These are phyloP conservation scores for Troides helena DNA, from an alignment of 2,888 invertebrate species.

Conservation along the genomic window DNA sequence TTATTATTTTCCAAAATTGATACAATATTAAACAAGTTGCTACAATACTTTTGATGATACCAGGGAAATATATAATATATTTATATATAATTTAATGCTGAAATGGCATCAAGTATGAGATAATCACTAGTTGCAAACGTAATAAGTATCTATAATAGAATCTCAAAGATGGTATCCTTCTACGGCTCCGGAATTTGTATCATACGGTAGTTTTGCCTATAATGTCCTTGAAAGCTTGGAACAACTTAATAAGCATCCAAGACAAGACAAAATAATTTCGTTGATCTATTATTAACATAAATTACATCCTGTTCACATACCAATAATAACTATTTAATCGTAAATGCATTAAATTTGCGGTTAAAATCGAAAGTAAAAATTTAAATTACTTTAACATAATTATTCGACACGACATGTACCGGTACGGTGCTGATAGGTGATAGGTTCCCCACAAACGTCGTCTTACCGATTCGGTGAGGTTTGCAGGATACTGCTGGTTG, in stretches of 20 bases:
- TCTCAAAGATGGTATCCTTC: not conserved
- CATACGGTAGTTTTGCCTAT: slow-evolving; percentile 17
- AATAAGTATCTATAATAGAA: not conserved
- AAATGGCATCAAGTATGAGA: not conserved
- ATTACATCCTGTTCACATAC: too few relatives aligned
- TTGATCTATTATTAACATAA: too few relatives aligned
- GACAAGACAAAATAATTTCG: too few relatives aligned
- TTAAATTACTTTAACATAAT: too few relatives aligned
- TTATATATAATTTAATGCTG: not conserved
- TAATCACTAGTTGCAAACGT: not conserved
- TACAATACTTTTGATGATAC: not conserved
- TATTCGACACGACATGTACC: too few relatives aligned
- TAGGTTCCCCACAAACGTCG: too few relatives aligned
- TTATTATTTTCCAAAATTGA: not conserved
- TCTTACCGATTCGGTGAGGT: too few relatives aligned
- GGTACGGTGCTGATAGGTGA: too few relatives aligned
- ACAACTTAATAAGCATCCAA: not conserved
- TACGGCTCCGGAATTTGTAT: slow-evolving; percentile 22
- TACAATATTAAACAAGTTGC: not conserved
- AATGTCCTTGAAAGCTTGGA: not conserved
- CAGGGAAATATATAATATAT: not conserved
- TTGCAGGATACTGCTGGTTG: too few relatives aligned
- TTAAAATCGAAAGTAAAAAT: too few relatives aligned
- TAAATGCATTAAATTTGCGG: too few relatives aligned
- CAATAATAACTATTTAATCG: too few relatives aligned